Percentiles rank a stretch among this genome's conserved stretches.
These are phyloP conservation scores for Aix galericulata DNA, from an alignment of 2,113 vertebrate species.

Conservation along the genomic window DNA sequence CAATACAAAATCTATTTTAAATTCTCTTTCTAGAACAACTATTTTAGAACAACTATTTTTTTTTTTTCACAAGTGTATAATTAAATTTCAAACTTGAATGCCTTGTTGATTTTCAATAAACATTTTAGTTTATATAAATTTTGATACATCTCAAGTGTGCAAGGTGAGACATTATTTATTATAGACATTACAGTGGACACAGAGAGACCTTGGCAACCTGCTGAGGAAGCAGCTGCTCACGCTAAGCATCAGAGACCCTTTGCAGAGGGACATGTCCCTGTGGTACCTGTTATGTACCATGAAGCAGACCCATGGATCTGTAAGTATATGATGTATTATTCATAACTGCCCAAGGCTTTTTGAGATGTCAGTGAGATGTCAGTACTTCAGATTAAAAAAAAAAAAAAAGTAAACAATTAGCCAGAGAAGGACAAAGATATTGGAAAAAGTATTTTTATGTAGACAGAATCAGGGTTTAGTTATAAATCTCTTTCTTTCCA, in stretches of 20 bases:
- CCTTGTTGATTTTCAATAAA: neutral
- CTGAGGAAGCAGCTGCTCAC: neutral
- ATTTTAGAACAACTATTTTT: neutral
- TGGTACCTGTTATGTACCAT: neutral
- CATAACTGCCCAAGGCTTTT: neutral
- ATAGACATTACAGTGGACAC: too few species aligned
- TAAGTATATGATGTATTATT: neutral
- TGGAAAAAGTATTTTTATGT: neutral
- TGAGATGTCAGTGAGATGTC: neutral
- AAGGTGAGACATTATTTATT: neutral
- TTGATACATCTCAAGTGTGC: neutral
- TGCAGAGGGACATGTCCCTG: neutral
- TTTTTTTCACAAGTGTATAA: neutral
- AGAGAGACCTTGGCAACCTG: neutral
- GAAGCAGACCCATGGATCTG: rapidly evolving
- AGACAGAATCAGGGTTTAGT: rapidly evolving
- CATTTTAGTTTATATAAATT: neutral
- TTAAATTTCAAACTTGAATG: neutral
- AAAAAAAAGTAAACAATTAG: neutral
- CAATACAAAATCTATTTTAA: conserved; percentile 10
- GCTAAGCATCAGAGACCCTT: neutral
- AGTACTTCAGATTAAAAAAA: neutral
- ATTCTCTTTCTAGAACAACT: neutral
- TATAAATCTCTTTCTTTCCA: neutral
- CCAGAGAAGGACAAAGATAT: neutral